Evolutionary conservation across 2,797 vertebrate species (phyloP), one percentile per base, ranked within the genome.

Genomic region (Brachyrhaphis roseni): DNA sequence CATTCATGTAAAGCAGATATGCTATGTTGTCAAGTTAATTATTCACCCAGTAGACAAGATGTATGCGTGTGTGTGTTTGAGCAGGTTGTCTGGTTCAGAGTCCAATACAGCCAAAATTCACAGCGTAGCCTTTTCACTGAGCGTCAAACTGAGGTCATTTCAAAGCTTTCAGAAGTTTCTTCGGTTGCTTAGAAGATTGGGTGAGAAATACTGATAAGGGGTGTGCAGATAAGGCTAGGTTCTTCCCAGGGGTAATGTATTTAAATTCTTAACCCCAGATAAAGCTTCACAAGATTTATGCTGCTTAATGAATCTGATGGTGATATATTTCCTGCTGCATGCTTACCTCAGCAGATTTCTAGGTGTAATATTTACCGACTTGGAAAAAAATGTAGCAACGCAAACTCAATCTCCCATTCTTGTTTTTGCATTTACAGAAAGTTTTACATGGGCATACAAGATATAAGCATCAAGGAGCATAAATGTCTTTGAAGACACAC

Each of bases 301-400:
- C 43, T 53, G 64, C 64, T 62, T 34, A 47, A 73, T 49, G 86
- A 78, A 82, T 75, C 62, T 5, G 31, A 34, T 20, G 62, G 82
- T 47, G 34, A 47, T 28, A 66, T 43, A 71, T 82, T 83, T 86
- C 76, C 80, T 78, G 83, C 70, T 53, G 59, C 80, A 87, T 80
- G 45, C 66, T 74, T 45, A 81, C 82, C 72, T 26, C 36, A 72
- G 71, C 34, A 72, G 6, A 1, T 51, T 79, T 81, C 47, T 4
- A 12, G 5, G 34, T 78, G 90, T 88, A 90, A 92, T 90, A 8
- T 86, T 89, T 91, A 83, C 88, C 73, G 71, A 26, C 49, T 71
- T 55, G 80, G 84, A 0, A 82, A 82, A 82, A 82, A 23, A 8
- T 75, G 16, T 72, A 81, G 86, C 88, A 53, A 7, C 75, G 11